These are phyloP conservation scores for Pogonomyrmex californicus DNA, from an alignment of 1,140 invertebrate genomes.

Conservation along the genomic window DNA sequence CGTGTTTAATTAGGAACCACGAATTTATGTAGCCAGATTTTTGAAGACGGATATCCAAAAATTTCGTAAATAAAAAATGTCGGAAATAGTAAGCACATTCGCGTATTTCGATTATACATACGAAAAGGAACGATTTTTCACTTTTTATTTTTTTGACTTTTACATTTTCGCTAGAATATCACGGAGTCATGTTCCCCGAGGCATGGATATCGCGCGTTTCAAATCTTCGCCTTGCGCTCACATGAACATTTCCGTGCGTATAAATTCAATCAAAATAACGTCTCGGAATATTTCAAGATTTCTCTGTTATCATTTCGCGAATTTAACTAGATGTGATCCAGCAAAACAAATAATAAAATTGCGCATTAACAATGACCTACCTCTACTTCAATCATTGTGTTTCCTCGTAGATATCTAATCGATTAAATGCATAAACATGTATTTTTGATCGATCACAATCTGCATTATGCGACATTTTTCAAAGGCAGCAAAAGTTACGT, in stretches of 20 bases:
- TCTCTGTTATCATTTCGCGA: not conserved
- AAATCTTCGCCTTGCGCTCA: no score
- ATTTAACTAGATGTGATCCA: not conserved
- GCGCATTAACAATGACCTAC: not conserved
- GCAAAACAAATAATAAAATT: not conserved
- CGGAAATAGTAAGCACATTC: not conserved
- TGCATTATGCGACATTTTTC: not conserved
- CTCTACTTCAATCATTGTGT: not conserved
- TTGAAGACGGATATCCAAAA: not conserved
- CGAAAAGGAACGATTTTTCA: not conserved
- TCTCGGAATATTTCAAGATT: not conserved
- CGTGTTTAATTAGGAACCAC: not conserved
- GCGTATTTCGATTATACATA: conserved; percentile 1
- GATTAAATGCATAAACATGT: not conserved
- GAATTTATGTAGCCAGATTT: not conserved
- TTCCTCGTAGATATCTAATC: not conserved
- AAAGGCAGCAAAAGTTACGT: conserved; percentile 1
- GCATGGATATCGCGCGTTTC: conserved; percentile 2
- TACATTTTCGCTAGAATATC: conserved; percentile 7
- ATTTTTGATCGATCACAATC: not conserved
- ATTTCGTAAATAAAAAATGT: not conserved
- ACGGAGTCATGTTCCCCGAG: conserved; percentile 19
- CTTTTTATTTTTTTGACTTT: conserved; percentile 22
- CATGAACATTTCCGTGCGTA: not conserved
- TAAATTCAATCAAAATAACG: not conserved